Percentiles rank a stretch among this genome's conserved stretches.
Evolutionary conservation across 1,140 invertebrate species (phyloP).

Genomic region (Aphis gossypii): DNA sequence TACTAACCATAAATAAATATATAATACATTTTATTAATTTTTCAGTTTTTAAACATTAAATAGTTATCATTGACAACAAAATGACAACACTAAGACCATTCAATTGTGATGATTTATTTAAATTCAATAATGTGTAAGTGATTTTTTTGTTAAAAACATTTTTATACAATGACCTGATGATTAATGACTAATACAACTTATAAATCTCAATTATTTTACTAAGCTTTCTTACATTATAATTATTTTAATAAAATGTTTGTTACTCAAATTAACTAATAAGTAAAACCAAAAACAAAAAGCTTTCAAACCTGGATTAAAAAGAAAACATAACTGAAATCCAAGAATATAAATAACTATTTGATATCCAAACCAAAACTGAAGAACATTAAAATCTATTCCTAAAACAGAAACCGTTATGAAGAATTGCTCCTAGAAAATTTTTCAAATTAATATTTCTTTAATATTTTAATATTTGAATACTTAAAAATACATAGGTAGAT

Average conservation of each 20-base stretch:
- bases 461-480: too few species aligned
- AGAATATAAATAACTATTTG: too few species aligned
- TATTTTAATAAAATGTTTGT: too few species aligned
- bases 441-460: neutral
- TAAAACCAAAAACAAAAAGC: too few species aligned
- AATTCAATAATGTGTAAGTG: conserved; percentile 94
- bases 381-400: neutral
- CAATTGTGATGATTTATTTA: conserved; percentile 92
- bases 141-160: neutral
- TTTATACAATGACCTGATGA: neutral
- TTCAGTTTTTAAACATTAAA: neutral
- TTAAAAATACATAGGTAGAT: too few species aligned
- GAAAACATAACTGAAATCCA: neutral
- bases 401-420: neutral
- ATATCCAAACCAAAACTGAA: too few species aligned
- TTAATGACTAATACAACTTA: too few species aligned
- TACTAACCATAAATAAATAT: neutral
- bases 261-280: too few species aligned
- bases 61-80: neutral
- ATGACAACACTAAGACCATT: conserved; percentile 95
- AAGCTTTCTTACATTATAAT: neutral
- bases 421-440: neutral
- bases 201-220: too few species aligned
- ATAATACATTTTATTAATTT: neutral
- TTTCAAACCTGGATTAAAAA: too few species aligned